These are phyloP conservation scores for Ageneiosus marmoratus DNA, from an alignment of 2,113 vertebrate species.

Conservation along the genomic window DNA sequence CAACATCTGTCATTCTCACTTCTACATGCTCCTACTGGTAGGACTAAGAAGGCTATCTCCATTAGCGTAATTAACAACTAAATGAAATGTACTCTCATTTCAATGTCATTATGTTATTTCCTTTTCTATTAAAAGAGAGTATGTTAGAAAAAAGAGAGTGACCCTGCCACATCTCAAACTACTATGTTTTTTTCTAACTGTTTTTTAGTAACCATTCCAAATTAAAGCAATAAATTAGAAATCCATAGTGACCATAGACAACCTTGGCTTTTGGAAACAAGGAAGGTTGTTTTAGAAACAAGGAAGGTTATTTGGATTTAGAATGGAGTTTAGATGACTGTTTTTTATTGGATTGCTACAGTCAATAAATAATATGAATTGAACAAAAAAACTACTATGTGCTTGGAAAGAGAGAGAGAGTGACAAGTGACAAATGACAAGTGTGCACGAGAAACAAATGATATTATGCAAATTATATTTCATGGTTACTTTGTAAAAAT, in stretches of 20 bases:
- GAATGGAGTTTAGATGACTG: background rate
- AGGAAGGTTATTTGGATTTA: background rate
- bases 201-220: background rate
- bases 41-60: conserved; percentile 66
- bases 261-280: no score
- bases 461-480: background rate
- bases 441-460: no score
- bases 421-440: no score
- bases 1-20: conserved; percentile 61
- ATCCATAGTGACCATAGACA: background rate
- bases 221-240: background rate
- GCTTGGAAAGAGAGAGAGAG: background rate
- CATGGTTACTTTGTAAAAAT: background rate
- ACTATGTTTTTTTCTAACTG: background rate
- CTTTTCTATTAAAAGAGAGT: conserved; percentile 25
- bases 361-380: background rate
- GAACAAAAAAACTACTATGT: background rate
- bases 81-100: conserved; percentile 71
- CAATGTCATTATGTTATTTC: conserved; percentile 53
- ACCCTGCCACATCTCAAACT: background rate
- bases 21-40: conserved; percentile 57
- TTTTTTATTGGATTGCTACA: background rate
- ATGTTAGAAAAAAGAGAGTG: background rate
- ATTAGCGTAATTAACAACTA: conserved; percentile 74
- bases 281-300: no score